A percentile compares a stretch with the other conserved stretches of the same genome.
phyloP scores from a whole-genome alignment of 2,888 invertebrate species.

The Eustalomyia histrio region DNA sequence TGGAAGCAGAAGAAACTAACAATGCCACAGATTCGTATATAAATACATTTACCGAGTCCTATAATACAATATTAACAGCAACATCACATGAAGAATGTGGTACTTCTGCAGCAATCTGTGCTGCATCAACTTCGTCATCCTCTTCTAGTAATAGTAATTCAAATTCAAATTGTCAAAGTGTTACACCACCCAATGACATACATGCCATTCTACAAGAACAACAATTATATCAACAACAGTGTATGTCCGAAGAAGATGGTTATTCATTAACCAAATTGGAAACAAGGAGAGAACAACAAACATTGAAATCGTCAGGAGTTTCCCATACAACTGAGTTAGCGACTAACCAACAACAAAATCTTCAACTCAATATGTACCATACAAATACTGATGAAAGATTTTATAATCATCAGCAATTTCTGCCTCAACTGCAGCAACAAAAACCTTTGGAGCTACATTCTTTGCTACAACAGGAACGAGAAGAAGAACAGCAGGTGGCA shows the following conservation, averaged over 20 bases:
- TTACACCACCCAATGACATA: constrained; percentile 66
- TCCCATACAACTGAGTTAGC: constrained; percentile 14
- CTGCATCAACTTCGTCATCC: constrained; percentile 44
- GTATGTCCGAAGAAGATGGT: constrained; percentile 75
- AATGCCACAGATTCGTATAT: constrained; percentile 67
- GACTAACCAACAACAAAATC: constrained; percentile 45
- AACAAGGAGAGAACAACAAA: constrained; percentile 74
- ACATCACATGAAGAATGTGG: constrained; percentile 59
- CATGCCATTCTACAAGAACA: constrained; percentile 75
- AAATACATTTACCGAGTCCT: constrained; percentile 78
- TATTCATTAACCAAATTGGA: constrained; percentile 78
- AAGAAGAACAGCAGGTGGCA: constrained; percentile 74
- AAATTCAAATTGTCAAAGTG: constrained; percentile 67
- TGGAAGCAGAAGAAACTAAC: constrained; percentile 54
- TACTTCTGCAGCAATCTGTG: constrained; percentile 55
- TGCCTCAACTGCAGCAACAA: constrained; percentile 57
- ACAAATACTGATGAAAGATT: constrained; percentile 37
- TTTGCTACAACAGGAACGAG: constrained; percentile 74
- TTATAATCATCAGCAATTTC: constrained; percentile 35
- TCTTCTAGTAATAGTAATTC: constrained; percentile 59
- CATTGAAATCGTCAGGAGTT: constrained; percentile 53
- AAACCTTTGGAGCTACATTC: constrained; percentile 73
- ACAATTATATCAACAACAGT: constrained; percentile 76
- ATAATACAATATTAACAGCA: constrained; percentile 74
- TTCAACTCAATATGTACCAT: constrained; percentile 47